Evolutionary conservation across 2,888 invertebrate genomes (phyloP).

Genomic region (Eumerus sabulonum): DNA sequence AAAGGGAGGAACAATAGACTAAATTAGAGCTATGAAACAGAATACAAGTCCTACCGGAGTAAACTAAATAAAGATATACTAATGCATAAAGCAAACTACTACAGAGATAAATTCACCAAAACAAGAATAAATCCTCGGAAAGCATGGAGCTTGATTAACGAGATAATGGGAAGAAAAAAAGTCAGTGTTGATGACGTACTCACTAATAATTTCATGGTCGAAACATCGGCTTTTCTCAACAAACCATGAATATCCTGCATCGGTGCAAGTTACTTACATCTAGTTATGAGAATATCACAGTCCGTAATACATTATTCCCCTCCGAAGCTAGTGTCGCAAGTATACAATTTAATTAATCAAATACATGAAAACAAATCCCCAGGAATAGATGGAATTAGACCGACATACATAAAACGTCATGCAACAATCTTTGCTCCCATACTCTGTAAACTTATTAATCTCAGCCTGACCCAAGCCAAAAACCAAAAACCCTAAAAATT

Average conservation of each 20-base stretch:
- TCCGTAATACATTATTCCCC: background rate
- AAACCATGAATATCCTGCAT: too few species aligned
- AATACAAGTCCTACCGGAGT: conserved; percentile 4
- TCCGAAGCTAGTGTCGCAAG: too few species aligned
- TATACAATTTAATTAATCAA: too few species aligned
- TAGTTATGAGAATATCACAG: background rate
- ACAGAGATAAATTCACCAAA: conserved; percentile 13
- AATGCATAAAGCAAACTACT: background rate
- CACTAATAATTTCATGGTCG: background rate
- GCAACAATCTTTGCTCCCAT: too few species aligned
- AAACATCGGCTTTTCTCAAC: too few species aligned
- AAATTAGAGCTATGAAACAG: background rate
- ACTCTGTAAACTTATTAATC: background rate
- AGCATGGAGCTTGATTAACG: background rate
- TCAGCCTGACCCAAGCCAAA: background rate
- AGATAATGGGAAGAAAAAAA: conserved; percentile 6
- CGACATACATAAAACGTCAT: too few species aligned
- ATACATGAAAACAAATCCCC: too few species aligned
- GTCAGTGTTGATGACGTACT: conserved; percentile 1
- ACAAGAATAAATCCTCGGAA: conserved; percentile 1
- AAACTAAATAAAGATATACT: conserved; percentile 15
- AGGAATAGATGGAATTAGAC: too few species aligned
- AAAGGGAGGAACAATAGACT: conserved; percentile 1
- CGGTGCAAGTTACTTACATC: background rate
- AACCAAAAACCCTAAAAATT: background rate